Conservation (phyloP, 1,140 invertebrate species). For the Neodiprion lecontei region DNA sequence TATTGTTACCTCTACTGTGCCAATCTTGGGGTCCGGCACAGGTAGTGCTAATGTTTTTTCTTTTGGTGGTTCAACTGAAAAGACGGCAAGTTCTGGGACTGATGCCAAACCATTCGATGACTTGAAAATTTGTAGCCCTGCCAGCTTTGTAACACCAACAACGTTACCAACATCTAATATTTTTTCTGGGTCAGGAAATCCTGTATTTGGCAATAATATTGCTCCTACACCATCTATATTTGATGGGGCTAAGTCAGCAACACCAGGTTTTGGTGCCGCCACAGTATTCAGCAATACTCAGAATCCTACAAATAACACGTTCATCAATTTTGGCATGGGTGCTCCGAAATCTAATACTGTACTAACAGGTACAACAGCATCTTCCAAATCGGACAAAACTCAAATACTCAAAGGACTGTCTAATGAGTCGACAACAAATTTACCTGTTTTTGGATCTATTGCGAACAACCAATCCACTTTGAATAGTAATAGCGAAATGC, state of each 20-base stretch:
- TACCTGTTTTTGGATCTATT: no score
- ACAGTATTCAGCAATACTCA: constrained; percentile 3
- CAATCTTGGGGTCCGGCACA: neutral
- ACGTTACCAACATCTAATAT: neutral
- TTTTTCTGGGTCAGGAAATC: neutral
- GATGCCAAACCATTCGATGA: constrained; percentile 29
- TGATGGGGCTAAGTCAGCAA: constrained; percentile 21
- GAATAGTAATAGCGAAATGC: no score
- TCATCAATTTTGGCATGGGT: constrained; percentile 21
- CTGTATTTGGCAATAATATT: constrained; percentile 8
- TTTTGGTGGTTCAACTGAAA: neutral
- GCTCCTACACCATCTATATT: constrained; percentile 24
- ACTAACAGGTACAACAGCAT: neutral
- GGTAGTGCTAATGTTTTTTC: neutral
- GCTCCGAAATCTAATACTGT: neutral
- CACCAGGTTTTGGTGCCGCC: neutral
- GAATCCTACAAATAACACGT: no score
- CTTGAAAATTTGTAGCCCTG: constrained; percentile 48
- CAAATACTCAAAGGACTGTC: neutral
- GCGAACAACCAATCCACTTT: no score
- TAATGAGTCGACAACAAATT: neutral
- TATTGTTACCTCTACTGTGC: neutral
- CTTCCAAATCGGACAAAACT: neutral
- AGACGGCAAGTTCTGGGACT: constrained; percentile 14
- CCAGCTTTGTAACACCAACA: neutral